These are phyloP conservation scores for Synergus gifuensis DNA, from an alignment of 2,888 invertebrate species.

Conservation along the genomic window DNA sequence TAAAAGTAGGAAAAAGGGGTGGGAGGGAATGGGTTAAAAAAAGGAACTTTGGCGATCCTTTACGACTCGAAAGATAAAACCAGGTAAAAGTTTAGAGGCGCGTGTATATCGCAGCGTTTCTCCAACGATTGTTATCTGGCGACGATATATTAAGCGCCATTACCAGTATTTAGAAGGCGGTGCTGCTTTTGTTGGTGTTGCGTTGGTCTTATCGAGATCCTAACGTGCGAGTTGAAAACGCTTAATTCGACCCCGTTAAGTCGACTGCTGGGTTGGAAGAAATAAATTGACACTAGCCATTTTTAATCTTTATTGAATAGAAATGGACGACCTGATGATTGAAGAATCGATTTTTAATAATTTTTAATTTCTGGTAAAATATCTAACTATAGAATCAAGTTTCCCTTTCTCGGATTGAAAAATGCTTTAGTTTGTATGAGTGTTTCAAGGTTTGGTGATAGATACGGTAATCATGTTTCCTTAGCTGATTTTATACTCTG, in stretches of 20 bases:
- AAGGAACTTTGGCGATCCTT: conserved; percentile 45
- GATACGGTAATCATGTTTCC: conserved; percentile 12
- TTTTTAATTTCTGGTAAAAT: too few species aligned
- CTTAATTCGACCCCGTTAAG: conserved; percentile 26
- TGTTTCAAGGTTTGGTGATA: not conserved
- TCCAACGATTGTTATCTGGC: conserved; percentile 72
- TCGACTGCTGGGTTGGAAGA: not conserved
- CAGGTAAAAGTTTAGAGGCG: conserved; percentile 64
- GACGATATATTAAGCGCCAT: conserved; percentile 74
- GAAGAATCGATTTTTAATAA: not conserved
- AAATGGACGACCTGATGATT: not conserved
- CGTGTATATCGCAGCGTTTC: conserved; percentile 65
- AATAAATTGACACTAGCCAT: not conserved
- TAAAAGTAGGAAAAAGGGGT: not conserved
- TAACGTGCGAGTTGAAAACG: conserved; percentile 41
- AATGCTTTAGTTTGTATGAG: conserved; percentile 9
- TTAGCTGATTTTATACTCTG: conserved; percentile 27
- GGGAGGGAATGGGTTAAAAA: conserved; percentile 19
- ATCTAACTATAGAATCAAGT: too few species aligned
- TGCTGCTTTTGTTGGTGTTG: conserved; percentile 57
- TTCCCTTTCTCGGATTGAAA: not conserved
- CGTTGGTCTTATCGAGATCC: conserved; percentile 67
- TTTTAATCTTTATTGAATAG: conserved; percentile 8
- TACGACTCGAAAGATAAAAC: conserved; percentile 26
- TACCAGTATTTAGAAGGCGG: conserved; percentile 74